Percentiles rank a stretch among this genome's conserved stretches.
Evolutionary conservation across 2,113 vertebrate genomes (phyloP).

Genomic region (Nothocercus julius): DNA sequence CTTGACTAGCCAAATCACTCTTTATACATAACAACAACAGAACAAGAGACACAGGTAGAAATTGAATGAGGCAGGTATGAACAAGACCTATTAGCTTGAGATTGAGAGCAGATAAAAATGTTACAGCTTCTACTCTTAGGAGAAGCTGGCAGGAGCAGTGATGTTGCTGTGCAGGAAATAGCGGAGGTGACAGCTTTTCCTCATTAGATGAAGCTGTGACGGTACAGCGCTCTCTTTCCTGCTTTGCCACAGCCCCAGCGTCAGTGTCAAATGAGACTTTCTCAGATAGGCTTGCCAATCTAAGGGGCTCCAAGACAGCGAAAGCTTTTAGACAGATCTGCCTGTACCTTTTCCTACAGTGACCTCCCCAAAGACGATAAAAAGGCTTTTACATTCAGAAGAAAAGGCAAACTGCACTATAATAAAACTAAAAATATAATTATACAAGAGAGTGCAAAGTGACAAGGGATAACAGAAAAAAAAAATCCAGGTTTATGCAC

Average conservation of each 20-base stretch:
- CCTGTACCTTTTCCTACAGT: neutral
- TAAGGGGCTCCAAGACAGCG: neutral
- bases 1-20: constrained; percentile 45
- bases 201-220: neutral
- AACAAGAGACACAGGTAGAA: constrained; percentile 45
- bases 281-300: neutral
- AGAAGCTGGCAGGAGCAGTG: neutral
- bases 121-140: constrained; percentile 21
- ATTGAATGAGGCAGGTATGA: constrained; percentile 48
- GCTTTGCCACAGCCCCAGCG: neutral
- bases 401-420: neutral
- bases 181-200: neutral
- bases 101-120: constrained; percentile 28
- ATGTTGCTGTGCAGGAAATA: neutral
- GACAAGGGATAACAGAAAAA: neutral
- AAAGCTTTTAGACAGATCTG: neutral
- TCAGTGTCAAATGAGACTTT: neutral
- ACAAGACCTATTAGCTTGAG: constrained; percentile 35
- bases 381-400: neutral
- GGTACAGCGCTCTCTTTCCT: neutral
- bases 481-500: neutral
- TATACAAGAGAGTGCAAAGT: neutral
- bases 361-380: neutral
- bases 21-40: constrained; percentile 14
- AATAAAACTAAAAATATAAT: neutral